phyloP scores from a whole-genome alignment of 2,888 invertebrate species.

The Mythimna ferrago region DNA sequence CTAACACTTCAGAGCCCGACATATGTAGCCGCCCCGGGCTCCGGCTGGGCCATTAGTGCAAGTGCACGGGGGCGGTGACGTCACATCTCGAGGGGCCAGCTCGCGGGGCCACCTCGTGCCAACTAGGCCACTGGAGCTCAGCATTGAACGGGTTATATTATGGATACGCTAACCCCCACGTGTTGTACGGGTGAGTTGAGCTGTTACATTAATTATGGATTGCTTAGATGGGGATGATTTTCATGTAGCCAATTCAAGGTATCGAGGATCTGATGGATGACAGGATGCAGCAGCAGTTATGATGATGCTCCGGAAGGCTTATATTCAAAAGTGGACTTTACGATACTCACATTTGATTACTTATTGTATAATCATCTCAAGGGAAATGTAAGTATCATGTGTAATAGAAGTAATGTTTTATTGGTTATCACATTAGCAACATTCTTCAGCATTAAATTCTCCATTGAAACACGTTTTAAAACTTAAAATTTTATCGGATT shows the following conservation, averaged over 20 bases:
- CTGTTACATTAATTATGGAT: constrained; percentile 37
- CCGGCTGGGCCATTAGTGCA: constrained; percentile 76
- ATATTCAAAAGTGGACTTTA: not conserved
- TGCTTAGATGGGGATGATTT: constrained; percentile 3
- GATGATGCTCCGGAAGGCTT: not conserved
- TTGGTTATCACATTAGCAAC: not conserved
- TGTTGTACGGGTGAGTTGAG: constrained; percentile 38
- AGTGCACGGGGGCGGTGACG: constrained; percentile 75
- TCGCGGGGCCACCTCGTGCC: constrained; percentile 71
- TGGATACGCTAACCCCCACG: constrained; percentile 50
- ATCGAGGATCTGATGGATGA: not conserved
- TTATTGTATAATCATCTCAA: no score
- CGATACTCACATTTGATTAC: no score
- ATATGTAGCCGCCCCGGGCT: constrained; percentile 56
- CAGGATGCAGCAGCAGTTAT: no score
- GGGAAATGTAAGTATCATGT: no score
- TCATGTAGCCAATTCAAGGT: not conserved
- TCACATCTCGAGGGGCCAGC: constrained; percentile 79
- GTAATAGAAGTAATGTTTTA: not conserved
- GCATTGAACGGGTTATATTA: constrained; percentile 65
- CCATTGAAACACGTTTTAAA: not conserved
- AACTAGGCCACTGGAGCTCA: constrained; percentile 81
- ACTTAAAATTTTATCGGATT: constrained; percentile 3
- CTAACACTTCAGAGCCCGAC: constrained; percentile 45
- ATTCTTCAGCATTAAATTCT: not conserved